phyloP scores from a whole-genome alignment of 2,888 invertebrate genomes.

The Troides oblongomaculatus region DNA sequence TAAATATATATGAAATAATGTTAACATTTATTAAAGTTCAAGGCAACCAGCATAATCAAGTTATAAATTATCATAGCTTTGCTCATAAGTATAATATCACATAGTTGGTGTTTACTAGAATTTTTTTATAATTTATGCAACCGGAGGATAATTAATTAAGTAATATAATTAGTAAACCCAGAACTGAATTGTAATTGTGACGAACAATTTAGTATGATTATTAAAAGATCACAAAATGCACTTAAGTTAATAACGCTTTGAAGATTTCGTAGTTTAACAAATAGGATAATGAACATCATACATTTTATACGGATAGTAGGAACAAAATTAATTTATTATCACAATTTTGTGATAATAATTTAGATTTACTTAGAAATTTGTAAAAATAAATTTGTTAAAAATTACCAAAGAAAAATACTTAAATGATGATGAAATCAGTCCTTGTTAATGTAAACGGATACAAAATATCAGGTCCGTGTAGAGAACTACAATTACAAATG shows the following conservation, averaged over 20 bases:
- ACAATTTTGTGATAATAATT: too few species aligned
- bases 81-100: neutral
- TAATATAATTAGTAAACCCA: neutral
- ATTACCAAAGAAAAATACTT: too few species aligned
- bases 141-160: neutral
- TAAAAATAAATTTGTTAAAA: too few species aligned
- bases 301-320: too few species aligned
- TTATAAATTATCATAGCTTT: neutral
- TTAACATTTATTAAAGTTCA: neutral
- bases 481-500: neutral
- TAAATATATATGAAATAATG: neutral
- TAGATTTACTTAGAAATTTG: too few species aligned
- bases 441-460: neutral
- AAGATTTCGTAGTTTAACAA: too few species aligned
- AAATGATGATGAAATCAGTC: neutral
- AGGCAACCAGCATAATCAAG: neutral
- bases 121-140: neutral
- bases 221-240: neutral
- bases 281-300: too few species aligned
- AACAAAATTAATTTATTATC: too few species aligned
- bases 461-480: too few species aligned
- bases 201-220: neutral
- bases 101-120: neutral
- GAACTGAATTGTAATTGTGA: neutral
- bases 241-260: too few species aligned